Conservation (phyloP, 2,888 invertebrate species). For the Diaperis boleti region DNA sequence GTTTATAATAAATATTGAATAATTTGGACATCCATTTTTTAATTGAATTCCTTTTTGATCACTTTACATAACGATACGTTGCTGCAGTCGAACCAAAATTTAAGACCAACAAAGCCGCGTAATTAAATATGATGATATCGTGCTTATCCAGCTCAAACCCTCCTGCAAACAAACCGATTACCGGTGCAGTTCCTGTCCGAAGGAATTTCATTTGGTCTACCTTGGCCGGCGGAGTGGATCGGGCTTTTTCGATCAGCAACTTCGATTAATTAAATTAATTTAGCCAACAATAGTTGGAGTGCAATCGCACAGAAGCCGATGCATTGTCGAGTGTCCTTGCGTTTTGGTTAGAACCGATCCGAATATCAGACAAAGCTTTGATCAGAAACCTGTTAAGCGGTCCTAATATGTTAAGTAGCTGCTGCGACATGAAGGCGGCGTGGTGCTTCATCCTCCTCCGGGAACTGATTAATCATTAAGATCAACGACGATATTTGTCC, state of each 20-base stretch:
- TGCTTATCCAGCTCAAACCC: too few species aligned
- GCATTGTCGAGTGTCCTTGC: slow-evolving; percentile 51
- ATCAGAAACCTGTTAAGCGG: slow-evolving; percentile 52
- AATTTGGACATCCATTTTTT: too few species aligned
- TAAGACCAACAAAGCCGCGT: too few species aligned
- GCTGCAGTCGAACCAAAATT: too few species aligned
- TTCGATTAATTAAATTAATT: slow-evolving; percentile 37
- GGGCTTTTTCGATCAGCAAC: slow-evolving; percentile 22
- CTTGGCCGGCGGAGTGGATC: background rate
- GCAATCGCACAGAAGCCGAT: slow-evolving; percentile 42
- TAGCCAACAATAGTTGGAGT: slow-evolving; percentile 40
- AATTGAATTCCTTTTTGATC: too few species aligned
- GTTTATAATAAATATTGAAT: too few species aligned
- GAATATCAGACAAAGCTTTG: slow-evolving; percentile 51
- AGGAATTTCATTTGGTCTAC: background rate
- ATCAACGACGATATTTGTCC: background rate
- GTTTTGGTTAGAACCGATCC: slow-evolving; percentile 44
- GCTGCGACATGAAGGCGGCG: slow-evolving; percentile 25
- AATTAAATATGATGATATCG: too few species aligned
- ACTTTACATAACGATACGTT: too few species aligned
- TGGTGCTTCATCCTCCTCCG: background rate
- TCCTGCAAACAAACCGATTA: too few species aligned
- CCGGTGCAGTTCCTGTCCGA: too few species aligned
- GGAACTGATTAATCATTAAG: background rate
- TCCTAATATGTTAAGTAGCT: slow-evolving; percentile 55